These are phyloP conservation scores for Alexandromys fortis DNA, from an alignment of 2,113 vertebrate species.

Conservation along the genomic window DNA sequence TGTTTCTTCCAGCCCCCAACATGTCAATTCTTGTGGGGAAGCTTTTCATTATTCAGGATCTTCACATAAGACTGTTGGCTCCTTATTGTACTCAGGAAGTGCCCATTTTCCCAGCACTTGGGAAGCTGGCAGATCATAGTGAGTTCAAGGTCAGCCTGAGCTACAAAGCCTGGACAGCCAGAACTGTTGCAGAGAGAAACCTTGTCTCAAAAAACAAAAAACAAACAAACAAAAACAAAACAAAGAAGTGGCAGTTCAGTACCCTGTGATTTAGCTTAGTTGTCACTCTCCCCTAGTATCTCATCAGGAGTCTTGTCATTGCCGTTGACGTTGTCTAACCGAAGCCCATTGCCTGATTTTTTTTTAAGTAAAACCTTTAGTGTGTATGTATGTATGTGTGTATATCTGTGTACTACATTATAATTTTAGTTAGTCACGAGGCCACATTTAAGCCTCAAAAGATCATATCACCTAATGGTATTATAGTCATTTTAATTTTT, in stretches of 20 bases:
- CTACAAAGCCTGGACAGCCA: too few species aligned
- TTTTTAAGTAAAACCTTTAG: slow-evolving; percentile 15
- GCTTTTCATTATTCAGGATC: slow-evolving; percentile 31
- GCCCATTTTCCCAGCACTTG: too few species aligned
- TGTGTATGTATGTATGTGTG: not conserved
- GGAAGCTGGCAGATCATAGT: too few species aligned
- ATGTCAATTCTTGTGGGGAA: not conserved
- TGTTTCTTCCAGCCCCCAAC: too few species aligned
- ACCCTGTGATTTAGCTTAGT: not conserved
- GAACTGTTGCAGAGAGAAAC: too few species aligned
- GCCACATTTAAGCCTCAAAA: not conserved
- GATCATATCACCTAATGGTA: not conserved
- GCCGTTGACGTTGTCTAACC: not conserved
- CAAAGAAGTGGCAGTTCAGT: not conserved
- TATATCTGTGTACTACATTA: not conserved
- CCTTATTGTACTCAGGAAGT: slow-evolving; percentile 9
- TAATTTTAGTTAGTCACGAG: not conserved
- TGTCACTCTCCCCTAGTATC: not conserved
- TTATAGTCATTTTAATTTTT: not conserved
- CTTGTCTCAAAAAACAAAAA: too few species aligned
- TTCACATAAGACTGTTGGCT: slow-evolving; percentile 23
- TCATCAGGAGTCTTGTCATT: not conserved
- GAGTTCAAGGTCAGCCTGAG: too few species aligned
- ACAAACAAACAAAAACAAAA: too few species aligned
- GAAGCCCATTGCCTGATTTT: not conserved